Conservation (phyloP, 1,140 invertebrate genomes). For the Ceratina calcarata region DNA sequence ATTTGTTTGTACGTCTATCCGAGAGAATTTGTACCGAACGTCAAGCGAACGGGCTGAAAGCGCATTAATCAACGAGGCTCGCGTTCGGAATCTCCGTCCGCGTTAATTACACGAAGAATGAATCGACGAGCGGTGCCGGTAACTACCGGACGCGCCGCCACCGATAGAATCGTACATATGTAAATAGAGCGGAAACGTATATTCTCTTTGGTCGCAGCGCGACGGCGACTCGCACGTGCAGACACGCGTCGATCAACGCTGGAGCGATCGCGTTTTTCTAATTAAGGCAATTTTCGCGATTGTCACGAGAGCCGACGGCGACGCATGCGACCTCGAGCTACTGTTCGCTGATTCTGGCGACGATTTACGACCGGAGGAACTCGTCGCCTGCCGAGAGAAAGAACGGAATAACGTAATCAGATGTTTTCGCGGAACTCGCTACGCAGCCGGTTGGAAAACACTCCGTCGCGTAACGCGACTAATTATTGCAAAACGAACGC, state of each 20-base stretch:
- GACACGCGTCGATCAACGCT: constrained; percentile 11
- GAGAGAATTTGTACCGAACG: constrained; percentile 9
- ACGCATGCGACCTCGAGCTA: constrained; percentile 21
- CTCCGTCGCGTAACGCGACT: too few species aligned
- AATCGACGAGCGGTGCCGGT: background rate
- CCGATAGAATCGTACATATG: constrained; percentile 21
- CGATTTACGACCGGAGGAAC: constrained; percentile 16
- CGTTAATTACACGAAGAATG: constrained; percentile 41
- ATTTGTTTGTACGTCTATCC: background rate
- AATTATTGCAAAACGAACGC: too few species aligned
- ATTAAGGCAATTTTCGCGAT: constrained; percentile 45
- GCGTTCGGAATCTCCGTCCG: background rate
- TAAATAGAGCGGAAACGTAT: constrained; percentile 45
- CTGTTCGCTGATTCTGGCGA: background rate
- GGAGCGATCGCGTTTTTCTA: constrained; percentile 17
- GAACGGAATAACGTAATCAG: constrained; percentile 3
- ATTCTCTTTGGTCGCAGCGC: constrained; percentile 19
- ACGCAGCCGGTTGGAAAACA: background rate
- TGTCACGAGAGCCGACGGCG: constrained; percentile 8
- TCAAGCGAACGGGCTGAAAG: background rate
- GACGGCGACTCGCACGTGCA: constrained; percentile 20
- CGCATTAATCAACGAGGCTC: constrained; percentile 13
- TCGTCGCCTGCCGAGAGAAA: background rate
- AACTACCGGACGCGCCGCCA: background rate
- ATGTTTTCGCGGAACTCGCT: background rate